Conservation (phyloP, 2,797 vertebrate species). For the Molossus molossus region DNA sequence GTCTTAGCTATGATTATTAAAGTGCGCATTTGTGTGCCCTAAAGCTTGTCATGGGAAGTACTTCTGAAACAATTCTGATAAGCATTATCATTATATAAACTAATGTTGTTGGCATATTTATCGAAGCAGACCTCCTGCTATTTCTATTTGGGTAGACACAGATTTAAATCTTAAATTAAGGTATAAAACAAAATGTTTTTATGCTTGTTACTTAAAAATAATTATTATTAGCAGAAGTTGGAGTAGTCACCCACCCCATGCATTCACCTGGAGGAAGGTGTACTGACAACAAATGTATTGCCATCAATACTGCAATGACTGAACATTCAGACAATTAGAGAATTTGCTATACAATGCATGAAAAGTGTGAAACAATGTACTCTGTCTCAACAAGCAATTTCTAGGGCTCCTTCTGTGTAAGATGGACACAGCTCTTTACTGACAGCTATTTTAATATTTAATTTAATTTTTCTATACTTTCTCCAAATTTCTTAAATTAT, state of each 20-base stretch:
- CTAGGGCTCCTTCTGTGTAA: background rate
- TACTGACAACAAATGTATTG: background rate
- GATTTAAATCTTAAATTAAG: conserved; percentile 53
- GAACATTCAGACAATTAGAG: background rate
- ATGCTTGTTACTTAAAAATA: background rate
- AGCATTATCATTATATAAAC: background rate
- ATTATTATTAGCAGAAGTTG: background rate
- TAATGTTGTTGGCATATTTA: background rate
- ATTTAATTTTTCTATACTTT: conserved; percentile 45
- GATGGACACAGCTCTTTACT: background rate
- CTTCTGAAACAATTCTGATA: background rate
- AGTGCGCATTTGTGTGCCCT: background rate
- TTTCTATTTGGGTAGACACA: conserved; percentile 4
- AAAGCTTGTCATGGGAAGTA: background rate
- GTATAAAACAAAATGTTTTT: conserved; percentile 8
- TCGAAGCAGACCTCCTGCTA: background rate
- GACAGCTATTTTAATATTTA: conserved; percentile 7
- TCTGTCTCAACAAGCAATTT: background rate
- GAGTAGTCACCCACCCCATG: background rate
- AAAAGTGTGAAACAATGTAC: conserved; percentile 2
- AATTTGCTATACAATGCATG: background rate
- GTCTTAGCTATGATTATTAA: conserved; percentile 40
- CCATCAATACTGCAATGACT: conserved; percentile 28
- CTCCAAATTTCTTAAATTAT: conserved; percentile 37
- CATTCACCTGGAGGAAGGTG: background rate